Conservation (phyloP, 2,888 invertebrate species). For the Notodonta dromedarius region DNA sequence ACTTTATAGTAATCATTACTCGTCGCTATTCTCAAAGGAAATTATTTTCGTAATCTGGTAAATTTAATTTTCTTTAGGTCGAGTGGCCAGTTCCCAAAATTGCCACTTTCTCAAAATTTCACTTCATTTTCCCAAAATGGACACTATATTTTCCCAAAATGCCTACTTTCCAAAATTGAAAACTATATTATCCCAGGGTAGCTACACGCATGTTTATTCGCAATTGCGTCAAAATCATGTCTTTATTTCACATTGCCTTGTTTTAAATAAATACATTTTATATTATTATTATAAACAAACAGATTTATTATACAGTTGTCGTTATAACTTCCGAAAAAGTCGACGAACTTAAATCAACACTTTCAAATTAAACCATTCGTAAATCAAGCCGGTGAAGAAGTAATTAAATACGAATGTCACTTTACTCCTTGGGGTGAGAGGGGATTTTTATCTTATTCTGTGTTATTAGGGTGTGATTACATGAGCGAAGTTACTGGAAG, state of each 20-base stretch:
- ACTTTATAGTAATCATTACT: too few species aligned
- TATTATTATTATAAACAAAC: conserved; percentile 36
- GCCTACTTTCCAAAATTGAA: too few species aligned
- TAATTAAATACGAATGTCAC: conserved; percentile 68
- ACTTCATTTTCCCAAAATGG: too few species aligned
- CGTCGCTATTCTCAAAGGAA: too few species aligned
- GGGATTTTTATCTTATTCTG: conserved; percentile 35
- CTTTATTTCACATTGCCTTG: conserved; percentile 21
- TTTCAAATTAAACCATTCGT: conserved; percentile 67
- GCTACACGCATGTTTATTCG: too few species aligned
- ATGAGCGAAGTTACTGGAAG: neutral
- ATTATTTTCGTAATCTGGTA: too few species aligned
- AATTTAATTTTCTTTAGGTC: too few species aligned
- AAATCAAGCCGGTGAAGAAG: conserved; percentile 68
- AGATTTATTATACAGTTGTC: conserved; percentile 45
- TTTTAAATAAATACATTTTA: conserved; percentile 27
- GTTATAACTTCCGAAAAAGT: conserved; percentile 46
- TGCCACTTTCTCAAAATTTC: too few species aligned
- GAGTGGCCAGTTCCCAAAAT: too few species aligned
- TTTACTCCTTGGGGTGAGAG: conserved; percentile 45
- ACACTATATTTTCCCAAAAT: too few species aligned
- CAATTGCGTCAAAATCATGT: too few species aligned
- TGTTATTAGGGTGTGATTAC: conserved; percentile 1
- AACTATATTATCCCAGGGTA: too few species aligned
- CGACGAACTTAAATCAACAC: conserved; percentile 69